These are phyloP conservation scores for Taenioides sp. DNA, from an alignment of 2,797 vertebrate genomes.

Conservation along the genomic window DNA sequence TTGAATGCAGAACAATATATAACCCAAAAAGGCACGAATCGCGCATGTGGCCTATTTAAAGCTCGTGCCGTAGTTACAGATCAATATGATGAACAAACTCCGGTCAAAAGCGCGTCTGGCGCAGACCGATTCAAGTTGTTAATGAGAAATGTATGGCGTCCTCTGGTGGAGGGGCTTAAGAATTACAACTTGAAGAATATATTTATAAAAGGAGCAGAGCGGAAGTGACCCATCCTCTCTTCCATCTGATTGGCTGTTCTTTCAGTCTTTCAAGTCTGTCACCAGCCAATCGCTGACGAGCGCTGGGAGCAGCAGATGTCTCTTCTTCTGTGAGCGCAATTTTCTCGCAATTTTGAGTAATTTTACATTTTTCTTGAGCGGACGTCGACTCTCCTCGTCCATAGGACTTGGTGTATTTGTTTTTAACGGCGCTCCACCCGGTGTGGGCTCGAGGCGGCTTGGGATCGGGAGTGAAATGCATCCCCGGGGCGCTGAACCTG, in stretches of 20 bases:
- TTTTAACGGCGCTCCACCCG: background rate
- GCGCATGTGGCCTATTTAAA: too few species aligned
- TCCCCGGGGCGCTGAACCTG: constrained; percentile 59
- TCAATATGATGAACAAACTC: too few species aligned
- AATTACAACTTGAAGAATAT: background rate
- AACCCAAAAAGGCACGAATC: too few species aligned
- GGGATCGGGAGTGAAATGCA: constrained; percentile 36
- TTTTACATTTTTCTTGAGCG: background rate
- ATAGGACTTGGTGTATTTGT: rapidly evolving
- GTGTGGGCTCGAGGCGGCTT: background rate
- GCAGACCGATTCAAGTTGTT: background rate
- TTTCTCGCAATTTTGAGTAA: background rate
- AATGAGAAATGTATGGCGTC: background rate
- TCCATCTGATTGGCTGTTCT: constrained; percentile 28
- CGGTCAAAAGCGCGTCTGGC: background rate
- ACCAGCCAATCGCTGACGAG: constrained; percentile 31
- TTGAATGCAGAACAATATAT: too few species aligned
- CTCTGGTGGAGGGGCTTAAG: background rate
- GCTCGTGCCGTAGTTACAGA: too few species aligned
- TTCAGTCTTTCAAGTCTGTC: background rate
- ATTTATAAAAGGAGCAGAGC: constrained; percentile 3
- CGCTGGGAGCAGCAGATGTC: background rate
- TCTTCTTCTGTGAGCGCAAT: constrained; percentile 26
- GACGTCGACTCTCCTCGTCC: background rate
- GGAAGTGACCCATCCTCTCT: constrained; percentile 31